Evolutionary conservation across 2,888 invertebrate genomes (phyloP).

Genomic region (Cabera pusaria): DNA sequence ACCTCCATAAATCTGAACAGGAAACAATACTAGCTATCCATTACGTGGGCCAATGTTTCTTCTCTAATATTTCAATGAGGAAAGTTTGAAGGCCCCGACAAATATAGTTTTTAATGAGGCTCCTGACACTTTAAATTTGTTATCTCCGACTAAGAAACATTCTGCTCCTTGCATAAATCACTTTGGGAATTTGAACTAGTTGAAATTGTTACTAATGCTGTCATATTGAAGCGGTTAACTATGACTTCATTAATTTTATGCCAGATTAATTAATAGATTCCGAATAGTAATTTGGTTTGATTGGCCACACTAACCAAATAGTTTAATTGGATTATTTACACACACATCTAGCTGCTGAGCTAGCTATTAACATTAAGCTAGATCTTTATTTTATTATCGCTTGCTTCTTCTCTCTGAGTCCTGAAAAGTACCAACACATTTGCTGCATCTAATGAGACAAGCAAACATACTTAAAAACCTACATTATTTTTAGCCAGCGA

Average conservation of each 20-base stretch:
- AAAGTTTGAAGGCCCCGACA: conserved; percentile 63
- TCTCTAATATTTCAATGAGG: conserved; percentile 74
- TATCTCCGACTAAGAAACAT: conserved; percentile 47
- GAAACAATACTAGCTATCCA: conserved; percentile 79
- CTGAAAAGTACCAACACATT: no score
- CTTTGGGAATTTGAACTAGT: conserved; percentile 28
- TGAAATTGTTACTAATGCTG: conserved; percentile 12
- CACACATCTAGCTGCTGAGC: no score
- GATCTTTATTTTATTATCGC: no score
- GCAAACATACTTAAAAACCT: no score
- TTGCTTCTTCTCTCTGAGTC: no score
- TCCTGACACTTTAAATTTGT: conserved; percentile 61
- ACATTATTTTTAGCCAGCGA: no score
- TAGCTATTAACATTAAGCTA: no score
- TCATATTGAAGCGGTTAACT: conserved; percentile 18
- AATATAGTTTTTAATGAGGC: conserved; percentile 77
- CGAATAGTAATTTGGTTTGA: conserved; percentile 21
- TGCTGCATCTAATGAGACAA: no score
- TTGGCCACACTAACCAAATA: no score
- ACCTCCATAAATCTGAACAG: conserved; percentile 80
- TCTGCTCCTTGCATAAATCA: conserved; percentile 52
- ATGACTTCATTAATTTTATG: conserved; percentile 18
- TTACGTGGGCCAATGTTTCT: conserved; percentile 72
- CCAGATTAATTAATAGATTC: conserved; percentile 16
- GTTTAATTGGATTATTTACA: no score